These are phyloP conservation scores for Hipparchia semele DNA, from an alignment of 2,888 invertebrate genomes.

Conservation along the genomic window DNA sequence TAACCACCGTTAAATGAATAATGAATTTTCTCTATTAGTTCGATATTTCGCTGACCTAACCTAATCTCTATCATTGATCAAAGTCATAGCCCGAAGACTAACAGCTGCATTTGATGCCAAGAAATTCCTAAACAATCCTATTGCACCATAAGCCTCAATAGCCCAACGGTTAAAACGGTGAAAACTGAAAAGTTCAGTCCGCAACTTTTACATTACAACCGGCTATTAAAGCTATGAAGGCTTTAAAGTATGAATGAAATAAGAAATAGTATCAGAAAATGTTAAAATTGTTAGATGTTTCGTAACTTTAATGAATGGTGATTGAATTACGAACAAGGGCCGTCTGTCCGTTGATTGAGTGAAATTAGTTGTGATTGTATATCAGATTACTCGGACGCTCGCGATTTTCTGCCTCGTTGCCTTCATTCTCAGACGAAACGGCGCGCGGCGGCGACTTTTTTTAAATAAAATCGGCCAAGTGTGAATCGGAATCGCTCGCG, in stretches of 20 bases:
- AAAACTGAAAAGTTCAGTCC: no score
- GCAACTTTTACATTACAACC: no score
- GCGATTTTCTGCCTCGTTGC: slow-evolving; percentile 50
- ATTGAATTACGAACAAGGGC: slow-evolving; percentile 52
- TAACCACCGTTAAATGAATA: slow-evolving; percentile 6
- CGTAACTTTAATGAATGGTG: slow-evolving; percentile 50
- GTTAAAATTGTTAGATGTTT: slow-evolving; percentile 2
- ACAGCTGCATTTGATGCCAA: slow-evolving; percentile 1
- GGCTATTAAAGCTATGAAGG: no score
- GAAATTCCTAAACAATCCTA: slow-evolving; percentile 8
- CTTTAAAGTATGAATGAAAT: no score
- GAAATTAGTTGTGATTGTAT: slow-evolving; percentile 68
- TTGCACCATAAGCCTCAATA: slow-evolving; percentile 25
- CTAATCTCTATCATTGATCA: slow-evolving; percentile 19
- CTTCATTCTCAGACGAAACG: slow-evolving; percentile 36
- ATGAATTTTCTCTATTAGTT: slow-evolving; percentile 14
- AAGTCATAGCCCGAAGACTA: slow-evolving; percentile 11
- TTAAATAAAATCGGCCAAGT: slow-evolving; percentile 24
- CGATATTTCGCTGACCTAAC: slow-evolving; percentile 11
- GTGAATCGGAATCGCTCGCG: no score
- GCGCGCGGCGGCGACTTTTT: slow-evolving; percentile 36
- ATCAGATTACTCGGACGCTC: slow-evolving; percentile 61
- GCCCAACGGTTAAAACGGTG: no score
- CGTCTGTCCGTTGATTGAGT: slow-evolving; percentile 59
- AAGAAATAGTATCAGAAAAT: no score